These are phyloP conservation scores for Gryllus longicercus DNA, from an alignment of 2,888 invertebrate species.

Conservation along the genomic window DNA sequence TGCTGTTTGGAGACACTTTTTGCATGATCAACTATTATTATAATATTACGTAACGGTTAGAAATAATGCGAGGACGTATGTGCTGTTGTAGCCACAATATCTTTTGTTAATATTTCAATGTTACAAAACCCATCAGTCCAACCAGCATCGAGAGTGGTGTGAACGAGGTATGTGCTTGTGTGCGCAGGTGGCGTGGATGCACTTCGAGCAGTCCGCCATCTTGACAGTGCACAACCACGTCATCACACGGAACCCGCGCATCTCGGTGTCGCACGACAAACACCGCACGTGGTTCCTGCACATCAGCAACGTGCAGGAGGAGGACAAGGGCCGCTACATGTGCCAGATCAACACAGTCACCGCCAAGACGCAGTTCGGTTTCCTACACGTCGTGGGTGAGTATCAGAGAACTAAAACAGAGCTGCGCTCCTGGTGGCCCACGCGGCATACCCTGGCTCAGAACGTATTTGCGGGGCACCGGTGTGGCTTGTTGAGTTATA, in stretches of 20 bases:
- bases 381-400: constrained; percentile 88
- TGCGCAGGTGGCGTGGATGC: constrained; percentile 91
- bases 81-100: no score
- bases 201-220: constrained; percentile 90
- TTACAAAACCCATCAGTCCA: no score
- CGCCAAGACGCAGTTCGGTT: constrained; percentile 89
- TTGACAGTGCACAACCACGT: constrained; percentile 91
- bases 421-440: no score
- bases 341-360: constrained; percentile 91
- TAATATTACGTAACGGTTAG: no score
- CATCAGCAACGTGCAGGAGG: constrained; percentile 86
- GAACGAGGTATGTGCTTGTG: constrained; percentile 36
- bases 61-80: no score
- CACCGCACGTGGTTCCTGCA: constrained; percentile 91
- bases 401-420: constrained; percentile 31
- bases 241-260: constrained; percentile 87
- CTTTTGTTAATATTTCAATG: no score
- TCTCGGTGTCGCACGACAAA: constrained; percentile 88
- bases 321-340: constrained; percentile 90
- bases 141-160: no score
- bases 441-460: no score
- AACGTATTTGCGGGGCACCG: no score
- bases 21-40: no score
- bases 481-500: no score
- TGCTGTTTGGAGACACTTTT: no score